Evolutionary conservation across 2,797 vertebrate species (phyloP).

Genomic region (Mionectes olivaceus): DNA sequence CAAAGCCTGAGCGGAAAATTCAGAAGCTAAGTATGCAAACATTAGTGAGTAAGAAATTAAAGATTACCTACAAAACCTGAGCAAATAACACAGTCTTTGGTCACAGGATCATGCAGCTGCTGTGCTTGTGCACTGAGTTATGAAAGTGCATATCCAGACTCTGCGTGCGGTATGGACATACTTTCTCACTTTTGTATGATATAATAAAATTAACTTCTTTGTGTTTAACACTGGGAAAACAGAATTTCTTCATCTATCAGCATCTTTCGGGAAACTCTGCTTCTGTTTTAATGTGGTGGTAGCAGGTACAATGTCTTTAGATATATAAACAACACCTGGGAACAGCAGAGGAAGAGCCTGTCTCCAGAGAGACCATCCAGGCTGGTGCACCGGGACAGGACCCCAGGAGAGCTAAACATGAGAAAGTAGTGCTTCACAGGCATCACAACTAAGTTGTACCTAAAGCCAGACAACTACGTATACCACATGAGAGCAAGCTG

Average conservation of each 20-base stretch:
- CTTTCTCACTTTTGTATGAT: not conserved
- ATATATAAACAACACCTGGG: not conserved
- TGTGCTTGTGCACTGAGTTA: not conserved
- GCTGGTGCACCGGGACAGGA: not conserved
- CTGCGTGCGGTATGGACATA: not conserved
- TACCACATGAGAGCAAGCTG: accelerated
- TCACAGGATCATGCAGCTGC: not conserved
- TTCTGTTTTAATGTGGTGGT: not conserved
- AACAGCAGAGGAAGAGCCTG: not conserved
- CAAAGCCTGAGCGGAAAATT: not conserved
- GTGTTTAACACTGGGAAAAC: not conserved
- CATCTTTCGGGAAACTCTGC: not conserved
- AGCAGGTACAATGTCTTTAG: not conserved
- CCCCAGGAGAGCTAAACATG: not conserved
- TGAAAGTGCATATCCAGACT: not conserved
- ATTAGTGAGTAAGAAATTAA: not conserved
- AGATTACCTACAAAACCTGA: not conserved
- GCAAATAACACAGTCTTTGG: not conserved
- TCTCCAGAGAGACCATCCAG: not conserved
- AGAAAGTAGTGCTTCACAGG: not conserved
- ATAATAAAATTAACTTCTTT: not conserved
- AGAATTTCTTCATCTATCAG: not conserved
- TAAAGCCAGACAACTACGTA: not conserved
- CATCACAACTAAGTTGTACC: not conserved
- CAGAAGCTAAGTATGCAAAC: not conserved